phyloP scores from a whole-genome alignment of 2,113 vertebrate species.

The Prionailurus bengalensis region DNA sequence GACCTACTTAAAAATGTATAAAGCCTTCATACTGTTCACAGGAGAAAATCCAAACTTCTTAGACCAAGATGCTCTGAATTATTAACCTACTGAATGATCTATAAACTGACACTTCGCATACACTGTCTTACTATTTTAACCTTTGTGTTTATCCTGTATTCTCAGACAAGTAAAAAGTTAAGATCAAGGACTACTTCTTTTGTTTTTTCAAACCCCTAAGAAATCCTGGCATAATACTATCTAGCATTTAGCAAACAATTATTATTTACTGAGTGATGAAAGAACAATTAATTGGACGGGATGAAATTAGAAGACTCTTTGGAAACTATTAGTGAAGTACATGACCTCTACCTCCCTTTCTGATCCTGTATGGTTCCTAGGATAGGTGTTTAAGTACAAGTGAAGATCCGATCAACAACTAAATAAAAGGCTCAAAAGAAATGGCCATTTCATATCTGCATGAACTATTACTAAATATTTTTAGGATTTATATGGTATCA shows the following conservation, averaged over 20 bases:
- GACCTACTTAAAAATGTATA: slow-evolving; percentile 42
- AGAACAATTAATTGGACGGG: background rate
- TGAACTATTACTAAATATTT: slow-evolving; percentile 34
- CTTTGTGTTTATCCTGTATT: background rate
- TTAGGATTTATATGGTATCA: background rate
- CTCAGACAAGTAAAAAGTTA: slow-evolving; percentile 12
- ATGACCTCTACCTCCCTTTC: slow-evolving; percentile 15
- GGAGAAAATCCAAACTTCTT: slow-evolving; percentile 52
- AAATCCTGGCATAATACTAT: background rate
- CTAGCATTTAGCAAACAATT: background rate
- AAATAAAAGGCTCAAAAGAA: slow-evolving; percentile 22
- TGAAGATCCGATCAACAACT: background rate
- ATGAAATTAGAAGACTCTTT: slow-evolving; percentile 10
- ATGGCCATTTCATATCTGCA: background rate
- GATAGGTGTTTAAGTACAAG: background rate
- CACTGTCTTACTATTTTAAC: slow-evolving; percentile 29
- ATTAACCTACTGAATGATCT: slow-evolving; percentile 4
- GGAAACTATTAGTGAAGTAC: background rate
- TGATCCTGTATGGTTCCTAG: background rate
- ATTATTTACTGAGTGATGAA: slow-evolving; percentile 30
- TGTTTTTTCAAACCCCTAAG: background rate
- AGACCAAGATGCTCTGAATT: slow-evolving; percentile 50
- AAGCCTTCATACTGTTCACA: background rate
- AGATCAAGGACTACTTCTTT: background rate
- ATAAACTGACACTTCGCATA: slow-evolving; percentile 7